Conservation (phyloP, 2,888 invertebrate genomes). For the Metacarcinus magister region DNA sequence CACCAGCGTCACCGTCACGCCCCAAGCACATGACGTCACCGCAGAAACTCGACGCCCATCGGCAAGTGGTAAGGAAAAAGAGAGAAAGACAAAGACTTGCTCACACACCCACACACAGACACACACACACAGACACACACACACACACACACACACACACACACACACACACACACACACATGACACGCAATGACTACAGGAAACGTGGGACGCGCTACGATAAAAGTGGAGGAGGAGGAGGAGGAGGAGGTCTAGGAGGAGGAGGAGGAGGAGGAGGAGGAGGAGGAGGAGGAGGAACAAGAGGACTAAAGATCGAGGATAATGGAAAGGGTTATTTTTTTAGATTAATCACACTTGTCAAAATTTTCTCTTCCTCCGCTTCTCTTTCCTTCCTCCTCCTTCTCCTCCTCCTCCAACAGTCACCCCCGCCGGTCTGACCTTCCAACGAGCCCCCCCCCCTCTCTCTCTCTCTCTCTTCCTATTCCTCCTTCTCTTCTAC, state of each 20-base stretch:
- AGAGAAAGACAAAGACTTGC: neutral
- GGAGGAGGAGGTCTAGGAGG: neutral
- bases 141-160: constrained; percentile 22
- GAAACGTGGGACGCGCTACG: neutral
- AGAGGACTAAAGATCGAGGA: neutral
- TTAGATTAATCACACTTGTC: neutral
- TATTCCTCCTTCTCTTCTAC: neutral
- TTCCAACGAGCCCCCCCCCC: neutral
- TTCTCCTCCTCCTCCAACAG: neutral
- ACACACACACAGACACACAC: constrained; percentile 3
- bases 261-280: neutral
- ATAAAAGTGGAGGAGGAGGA: constrained; percentile 2
- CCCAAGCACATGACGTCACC: neutral
- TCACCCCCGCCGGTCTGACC: neutral
- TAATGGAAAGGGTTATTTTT: neutral
- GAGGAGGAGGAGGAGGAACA: neutral
- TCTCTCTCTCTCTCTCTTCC: neutral
- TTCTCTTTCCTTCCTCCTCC: neutral
- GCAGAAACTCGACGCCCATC: neutral
- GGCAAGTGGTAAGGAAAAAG: neutral
- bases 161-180: constrained; percentile 12
- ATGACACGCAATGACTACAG: neutral
- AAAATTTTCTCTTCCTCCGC: neutral
- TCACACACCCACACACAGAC: no score
- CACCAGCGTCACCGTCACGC: neutral